Evolutionary conservation across 2,113 vertebrate species (phyloP).

Genomic region (Ciconia stormi): DNA sequence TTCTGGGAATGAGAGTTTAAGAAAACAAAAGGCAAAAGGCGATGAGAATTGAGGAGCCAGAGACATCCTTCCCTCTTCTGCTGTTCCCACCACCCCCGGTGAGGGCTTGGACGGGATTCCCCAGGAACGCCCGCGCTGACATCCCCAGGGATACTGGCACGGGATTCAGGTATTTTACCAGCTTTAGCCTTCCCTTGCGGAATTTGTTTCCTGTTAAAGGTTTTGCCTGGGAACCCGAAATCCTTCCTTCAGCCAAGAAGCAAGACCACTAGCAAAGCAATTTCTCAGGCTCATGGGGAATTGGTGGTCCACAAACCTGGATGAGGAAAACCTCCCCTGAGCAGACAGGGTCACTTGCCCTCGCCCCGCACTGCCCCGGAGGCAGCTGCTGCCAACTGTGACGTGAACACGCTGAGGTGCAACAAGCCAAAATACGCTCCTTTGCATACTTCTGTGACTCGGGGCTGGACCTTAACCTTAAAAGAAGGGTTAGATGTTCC

Average conservation of each 20-base stretch:
- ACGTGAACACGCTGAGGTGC: rapidly evolving
- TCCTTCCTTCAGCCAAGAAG: not conserved
- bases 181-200: not conserved
- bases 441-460: not conserved
- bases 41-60: not conserved
- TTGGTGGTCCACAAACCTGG: not conserved
- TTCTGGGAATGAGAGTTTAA: not conserved
- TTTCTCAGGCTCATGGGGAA: not conserved
- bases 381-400: not conserved
- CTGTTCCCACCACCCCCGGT: not conserved
- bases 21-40: not conserved
- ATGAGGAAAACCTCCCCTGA: not conserved
- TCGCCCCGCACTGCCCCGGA: rapidly evolving
- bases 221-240: not conserved
- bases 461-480: not conserved
- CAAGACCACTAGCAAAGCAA: not conserved
- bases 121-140: not conserved
- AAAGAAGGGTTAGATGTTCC: not conserved
- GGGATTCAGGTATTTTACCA: not conserved
- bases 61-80: not conserved
- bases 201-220: not conserved
- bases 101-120: not conserved
- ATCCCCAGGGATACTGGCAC: not conserved
- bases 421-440: not conserved
- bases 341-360: not conserved